phyloP scores from a whole-genome alignment of 2,888 invertebrate species.

The Entomobrya proxima region DNA sequence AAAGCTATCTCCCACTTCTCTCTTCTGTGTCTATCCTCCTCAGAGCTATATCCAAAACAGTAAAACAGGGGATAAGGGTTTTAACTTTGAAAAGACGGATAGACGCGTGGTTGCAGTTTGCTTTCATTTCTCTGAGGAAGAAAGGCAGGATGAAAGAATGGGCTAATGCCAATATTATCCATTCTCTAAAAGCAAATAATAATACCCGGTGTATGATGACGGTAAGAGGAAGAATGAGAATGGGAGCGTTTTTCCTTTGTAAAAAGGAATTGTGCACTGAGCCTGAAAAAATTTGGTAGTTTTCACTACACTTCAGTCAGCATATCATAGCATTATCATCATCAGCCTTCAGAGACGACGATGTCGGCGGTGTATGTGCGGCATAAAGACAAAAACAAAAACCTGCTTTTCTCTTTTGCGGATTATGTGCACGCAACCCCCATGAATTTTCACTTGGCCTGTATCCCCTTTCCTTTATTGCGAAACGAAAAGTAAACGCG shows the following conservation, averaged over 20 bases:
- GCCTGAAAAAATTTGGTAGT: neutral
- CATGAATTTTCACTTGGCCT: constrained; percentile 18
- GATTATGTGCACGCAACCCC: constrained; percentile 10
- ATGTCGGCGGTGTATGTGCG: neutral
- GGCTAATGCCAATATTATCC: neutral
- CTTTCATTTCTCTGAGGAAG: too few species aligned
- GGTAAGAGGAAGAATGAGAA: neutral
- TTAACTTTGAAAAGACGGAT: neutral
- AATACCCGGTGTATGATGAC: too few species aligned
- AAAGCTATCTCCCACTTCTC: neutral
- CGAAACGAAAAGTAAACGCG: neutral
- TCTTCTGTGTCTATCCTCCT: neutral
- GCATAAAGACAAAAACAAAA: neutral
- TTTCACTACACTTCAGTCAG: constrained; percentile 6
- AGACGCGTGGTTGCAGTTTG: neutral
- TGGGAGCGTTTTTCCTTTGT: neutral
- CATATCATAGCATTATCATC: neutral
- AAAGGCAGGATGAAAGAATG: neutral
- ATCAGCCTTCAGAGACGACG: neutral
- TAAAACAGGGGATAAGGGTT: neutral
- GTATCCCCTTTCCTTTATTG: neutral
- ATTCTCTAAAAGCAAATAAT: constrained; percentile 13
- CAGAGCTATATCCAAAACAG: neutral
- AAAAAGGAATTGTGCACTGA: neutral
- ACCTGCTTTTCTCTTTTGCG: neutral